Evolutionary conservation across 1,140 invertebrate genomes (phyloP).

Genomic region (Sarcophaga bullata): DNA sequence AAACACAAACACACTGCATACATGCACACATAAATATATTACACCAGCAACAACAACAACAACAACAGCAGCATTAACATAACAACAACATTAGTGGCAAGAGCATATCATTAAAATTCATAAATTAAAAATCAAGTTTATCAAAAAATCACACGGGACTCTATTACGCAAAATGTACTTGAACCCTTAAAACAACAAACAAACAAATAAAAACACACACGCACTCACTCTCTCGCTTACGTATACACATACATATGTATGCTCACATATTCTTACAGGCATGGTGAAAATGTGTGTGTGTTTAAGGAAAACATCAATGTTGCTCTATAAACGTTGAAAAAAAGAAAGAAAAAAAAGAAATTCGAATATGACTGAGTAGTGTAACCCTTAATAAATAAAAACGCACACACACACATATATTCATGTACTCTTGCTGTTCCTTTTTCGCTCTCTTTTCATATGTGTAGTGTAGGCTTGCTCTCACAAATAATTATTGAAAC

Average conservation of each 20-base stretch:
- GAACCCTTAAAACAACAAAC: background rate
- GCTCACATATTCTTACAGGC: no score
- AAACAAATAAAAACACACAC: background rate
- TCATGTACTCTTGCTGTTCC: background rate
- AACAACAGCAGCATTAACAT: no score
- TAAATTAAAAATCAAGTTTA: conserved; percentile 41
- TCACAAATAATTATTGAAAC: background rate
- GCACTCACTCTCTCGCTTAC: background rate
- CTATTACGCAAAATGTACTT: conserved; percentile 28
- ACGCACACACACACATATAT: background rate
- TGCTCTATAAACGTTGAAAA: background rate
- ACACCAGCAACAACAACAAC: background rate
- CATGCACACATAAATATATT: no score
- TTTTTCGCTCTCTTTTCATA: background rate
- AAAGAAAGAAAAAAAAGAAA: background rate
- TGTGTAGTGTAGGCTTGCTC: background rate
- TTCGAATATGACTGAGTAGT: background rate
- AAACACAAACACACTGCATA: no score
- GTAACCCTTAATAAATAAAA: conserved; percentile 6
- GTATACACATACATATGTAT: no score
- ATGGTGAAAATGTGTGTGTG: no score
- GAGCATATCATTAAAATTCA: conserved; percentile 34
- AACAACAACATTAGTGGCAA: background rate
- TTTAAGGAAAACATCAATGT: background rate
- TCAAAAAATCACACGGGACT: conserved; percentile 41